Percentiles rank a stretch among this genome's conserved stretches.
Evolutionary conservation across 1,140 invertebrate genomes (phyloP).

Genomic region (Aphaenogaster rudis): DNA sequence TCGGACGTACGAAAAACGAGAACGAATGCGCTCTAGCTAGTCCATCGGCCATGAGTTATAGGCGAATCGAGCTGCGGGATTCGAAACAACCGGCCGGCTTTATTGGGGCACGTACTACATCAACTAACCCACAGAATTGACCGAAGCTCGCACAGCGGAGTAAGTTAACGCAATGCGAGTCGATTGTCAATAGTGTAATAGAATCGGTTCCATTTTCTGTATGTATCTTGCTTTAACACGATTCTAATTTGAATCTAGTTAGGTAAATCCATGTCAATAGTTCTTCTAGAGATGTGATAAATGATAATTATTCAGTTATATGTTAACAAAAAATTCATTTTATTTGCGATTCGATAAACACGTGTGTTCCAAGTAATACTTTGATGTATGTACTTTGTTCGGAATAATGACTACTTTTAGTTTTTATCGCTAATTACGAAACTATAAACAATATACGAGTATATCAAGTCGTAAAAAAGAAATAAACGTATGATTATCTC

Average conservation of each 20-base stretch:
- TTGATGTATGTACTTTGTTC: background rate
- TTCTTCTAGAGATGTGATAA: background rate
- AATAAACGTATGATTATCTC: no score
- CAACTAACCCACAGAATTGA: background rate
- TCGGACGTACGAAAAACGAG: constrained; percentile 61
- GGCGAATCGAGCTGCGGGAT: constrained; percentile 46
- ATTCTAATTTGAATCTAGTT: constrained; percentile 10
- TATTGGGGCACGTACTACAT: constrained; percentile 26
- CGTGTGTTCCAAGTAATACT: background rate
- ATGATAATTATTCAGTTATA: background rate
- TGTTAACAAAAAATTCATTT: background rate
- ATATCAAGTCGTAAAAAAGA: background rate
- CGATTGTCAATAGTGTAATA: constrained; percentile 5
- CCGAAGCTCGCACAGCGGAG: background rate
- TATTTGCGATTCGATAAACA: background rate
- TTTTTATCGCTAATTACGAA: background rate
- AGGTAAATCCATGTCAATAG: background rate
- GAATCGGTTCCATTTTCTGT: background rate
- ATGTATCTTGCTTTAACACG: background rate
- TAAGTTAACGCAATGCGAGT: constrained; percentile 1
- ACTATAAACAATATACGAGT: background rate
- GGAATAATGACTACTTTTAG: background rate
- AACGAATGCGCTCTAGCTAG: constrained; percentile 40
- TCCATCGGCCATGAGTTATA: constrained; percentile 55
- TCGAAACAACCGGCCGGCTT: constrained; percentile 55